These are phyloP conservation scores for Gortyna flavago DNA, from an alignment of 2,888 invertebrate species.

Conservation along the genomic window DNA sequence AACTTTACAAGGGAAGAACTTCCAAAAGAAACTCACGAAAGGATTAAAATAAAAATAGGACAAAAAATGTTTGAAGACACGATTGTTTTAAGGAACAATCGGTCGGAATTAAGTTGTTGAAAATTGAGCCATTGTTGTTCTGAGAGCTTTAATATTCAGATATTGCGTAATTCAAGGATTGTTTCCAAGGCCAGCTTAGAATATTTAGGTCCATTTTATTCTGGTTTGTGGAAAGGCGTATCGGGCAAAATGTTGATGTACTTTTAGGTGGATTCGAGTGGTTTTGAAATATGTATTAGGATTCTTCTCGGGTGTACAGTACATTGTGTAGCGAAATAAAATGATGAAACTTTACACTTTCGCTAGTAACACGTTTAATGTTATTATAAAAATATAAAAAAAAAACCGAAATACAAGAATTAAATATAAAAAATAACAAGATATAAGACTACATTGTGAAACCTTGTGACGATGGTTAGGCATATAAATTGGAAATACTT, in stretches of 20 bases:
- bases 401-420: no score
- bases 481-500: no score
- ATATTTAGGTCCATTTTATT: conserved; percentile 23
- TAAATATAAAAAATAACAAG: no score
- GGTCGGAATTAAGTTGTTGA: conserved; percentile 54
- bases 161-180: conserved; percentile 40
- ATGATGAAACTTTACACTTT: no score
- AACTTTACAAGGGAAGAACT: conserved; percentile 33
- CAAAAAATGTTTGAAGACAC: conserved; percentile 52
- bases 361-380: no score
- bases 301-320: background rate
- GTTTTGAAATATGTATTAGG: background rate
- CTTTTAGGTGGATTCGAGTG: background rate
- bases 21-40: conserved; percentile 48
- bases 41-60: conserved; percentile 63
- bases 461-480: no score
- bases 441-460: no score
- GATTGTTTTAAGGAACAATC: conserved; percentile 64
- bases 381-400: no score
- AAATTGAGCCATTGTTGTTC: conserved; percentile 54
- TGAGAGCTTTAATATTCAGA: conserved; percentile 36
- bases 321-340: no score
- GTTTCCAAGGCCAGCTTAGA: conserved; percentile 29
- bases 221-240: conserved; percentile 11
- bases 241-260: background rate